phyloP scores from a whole-genome alignment of 2,113 vertebrate species.

The Eptesicus fuscus region DNA sequence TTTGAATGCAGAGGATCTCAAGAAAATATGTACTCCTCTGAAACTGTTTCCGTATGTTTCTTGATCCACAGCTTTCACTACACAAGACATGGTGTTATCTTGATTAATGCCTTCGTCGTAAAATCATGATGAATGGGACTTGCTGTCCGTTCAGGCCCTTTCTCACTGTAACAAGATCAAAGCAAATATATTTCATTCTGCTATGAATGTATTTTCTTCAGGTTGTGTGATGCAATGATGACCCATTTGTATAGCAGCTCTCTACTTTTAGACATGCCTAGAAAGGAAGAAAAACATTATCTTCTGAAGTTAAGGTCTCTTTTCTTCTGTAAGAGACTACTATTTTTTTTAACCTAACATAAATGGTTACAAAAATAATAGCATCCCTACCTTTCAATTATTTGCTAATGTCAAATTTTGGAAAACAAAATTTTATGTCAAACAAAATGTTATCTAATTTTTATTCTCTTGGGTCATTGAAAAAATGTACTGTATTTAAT shows the following conservation, averaged over 20 bases:
- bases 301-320: background rate
- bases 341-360: background rate
- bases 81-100: constrained; percentile 36
- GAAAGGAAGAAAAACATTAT: background rate
- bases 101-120: constrained; percentile 56
- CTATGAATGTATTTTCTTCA: constrained; percentile 36
- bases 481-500: background rate
- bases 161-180: constrained; percentile 61
- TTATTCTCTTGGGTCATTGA: background rate
- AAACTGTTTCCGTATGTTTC: constrained; percentile 73
- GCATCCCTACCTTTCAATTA: background rate
- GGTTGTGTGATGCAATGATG: background rate
- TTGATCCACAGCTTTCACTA: constrained; percentile 65
- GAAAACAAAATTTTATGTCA: background rate
- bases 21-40: background rate
- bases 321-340: background rate
- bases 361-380: background rate
- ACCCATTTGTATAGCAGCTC: background rate
- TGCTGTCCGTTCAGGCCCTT: constrained; percentile 41
- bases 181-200: constrained; percentile 60
- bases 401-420: background rate
- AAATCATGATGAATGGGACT: constrained; percentile 60
- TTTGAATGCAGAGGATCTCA: constrained; percentile 56
- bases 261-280: background rate
- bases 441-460: background rate